Conservation (phyloP, 2,888 invertebrate species). For the Lamellibrachia satsuma region DNA sequence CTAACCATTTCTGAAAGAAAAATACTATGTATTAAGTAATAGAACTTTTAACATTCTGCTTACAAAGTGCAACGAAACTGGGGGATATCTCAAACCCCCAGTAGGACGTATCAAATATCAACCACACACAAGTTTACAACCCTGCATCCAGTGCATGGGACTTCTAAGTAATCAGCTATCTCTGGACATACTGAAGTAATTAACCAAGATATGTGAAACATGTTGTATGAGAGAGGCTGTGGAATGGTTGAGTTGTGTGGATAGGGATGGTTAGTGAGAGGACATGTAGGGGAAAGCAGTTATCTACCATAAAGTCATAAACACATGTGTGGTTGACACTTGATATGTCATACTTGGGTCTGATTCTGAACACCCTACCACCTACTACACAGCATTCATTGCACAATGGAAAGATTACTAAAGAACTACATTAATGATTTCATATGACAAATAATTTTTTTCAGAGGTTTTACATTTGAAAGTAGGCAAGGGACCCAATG, state of each 20-base stretch:
- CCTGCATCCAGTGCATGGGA: background rate
- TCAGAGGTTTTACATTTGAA: background rate
- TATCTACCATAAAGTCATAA: background rate
- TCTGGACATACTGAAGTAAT: background rate
- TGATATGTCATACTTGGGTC: background rate
- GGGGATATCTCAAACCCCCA: background rate
- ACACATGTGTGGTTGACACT: background rate
- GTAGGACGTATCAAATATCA: background rate
- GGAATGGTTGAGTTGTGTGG: background rate
- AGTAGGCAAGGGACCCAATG: background rate
- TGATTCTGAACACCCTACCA: background rate
- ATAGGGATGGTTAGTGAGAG: background rate
- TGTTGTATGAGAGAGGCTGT: background rate
- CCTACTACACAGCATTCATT: background rate
- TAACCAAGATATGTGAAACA: background rate
- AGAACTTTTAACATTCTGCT: background rate
- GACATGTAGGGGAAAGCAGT: background rate
- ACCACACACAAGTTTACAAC: background rate
- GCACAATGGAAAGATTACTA: background rate
- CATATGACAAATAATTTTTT: background rate
- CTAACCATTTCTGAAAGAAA: background rate
- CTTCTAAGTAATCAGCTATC: slow-evolving; percentile 1
- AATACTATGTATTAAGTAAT: background rate
- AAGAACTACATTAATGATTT: background rate
- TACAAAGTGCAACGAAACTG: background rate